phyloP scores from a whole-genome alignment of 2,797 vertebrate genomes.

The Xiphorhynchus erythropygius region DNA sequence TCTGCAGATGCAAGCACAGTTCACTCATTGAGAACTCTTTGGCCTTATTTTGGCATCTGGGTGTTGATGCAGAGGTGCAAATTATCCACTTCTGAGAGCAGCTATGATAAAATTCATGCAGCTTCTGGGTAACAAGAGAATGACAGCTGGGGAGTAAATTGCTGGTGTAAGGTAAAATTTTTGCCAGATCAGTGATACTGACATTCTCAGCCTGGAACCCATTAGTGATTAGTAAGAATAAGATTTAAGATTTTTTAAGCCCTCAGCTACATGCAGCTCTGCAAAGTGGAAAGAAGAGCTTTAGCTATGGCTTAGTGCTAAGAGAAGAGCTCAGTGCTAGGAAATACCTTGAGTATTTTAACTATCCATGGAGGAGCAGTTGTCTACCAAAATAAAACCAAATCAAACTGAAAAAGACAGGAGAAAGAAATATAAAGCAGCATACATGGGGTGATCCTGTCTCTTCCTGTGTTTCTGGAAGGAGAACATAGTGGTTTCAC shows the following conservation, averaged over 20 bases:
- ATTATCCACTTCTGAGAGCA: constrained; percentile 2
- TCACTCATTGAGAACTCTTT: neutral
- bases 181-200: constrained; percentile 33
- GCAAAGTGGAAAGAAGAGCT: neutral
- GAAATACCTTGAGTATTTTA: neutral
- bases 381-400: neutral
- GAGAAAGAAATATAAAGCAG: neutral
- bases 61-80: neutral
- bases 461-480: constrained; percentile 30
- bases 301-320: neutral
- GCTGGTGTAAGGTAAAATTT: constrained; percentile 46
- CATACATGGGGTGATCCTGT: neutral
- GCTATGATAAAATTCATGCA: constrained; percentile 8
- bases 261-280: constrained; percentile 6
- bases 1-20: neutral
- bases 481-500: neutral
- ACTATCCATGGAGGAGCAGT: neutral
- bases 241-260: constrained; percentile 44
- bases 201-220: constrained; percentile 34
- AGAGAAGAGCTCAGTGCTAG: neutral
- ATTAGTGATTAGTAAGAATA: constrained; percentile 15
- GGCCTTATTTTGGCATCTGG: neutral
- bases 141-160: constrained; percentile 22
- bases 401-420: neutral
- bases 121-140: constrained; percentile 22